These are phyloP conservation scores for Coelopa pilipes DNA, from an alignment of 2,888 invertebrate genomes.

Conservation along the genomic window DNA sequence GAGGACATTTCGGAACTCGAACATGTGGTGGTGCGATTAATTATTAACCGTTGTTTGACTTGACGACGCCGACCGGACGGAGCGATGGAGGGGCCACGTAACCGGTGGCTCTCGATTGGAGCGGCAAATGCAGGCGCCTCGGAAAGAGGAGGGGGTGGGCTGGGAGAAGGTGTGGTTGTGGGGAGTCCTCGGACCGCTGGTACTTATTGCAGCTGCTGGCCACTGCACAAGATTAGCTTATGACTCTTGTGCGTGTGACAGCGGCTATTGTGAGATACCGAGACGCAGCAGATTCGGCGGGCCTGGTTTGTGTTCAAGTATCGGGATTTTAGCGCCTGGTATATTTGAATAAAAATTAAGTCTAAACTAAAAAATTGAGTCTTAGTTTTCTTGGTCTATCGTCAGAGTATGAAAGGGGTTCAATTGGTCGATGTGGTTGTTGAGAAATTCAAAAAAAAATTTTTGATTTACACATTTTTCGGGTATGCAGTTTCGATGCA, in stretches of 20 bases:
- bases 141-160: not conserved
- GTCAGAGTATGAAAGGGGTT: too few relatives aligned
- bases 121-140: not conserved
- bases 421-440: too few relatives aligned
- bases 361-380: not conserved
- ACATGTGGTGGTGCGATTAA: constrained; percentile 49
- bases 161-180: not conserved
- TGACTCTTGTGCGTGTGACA: constrained; percentile 99
- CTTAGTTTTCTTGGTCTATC: too few relatives aligned
- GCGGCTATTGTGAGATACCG: constrained; percentile 90
- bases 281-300: constrained; percentile 35
- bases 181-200: constrained; percentile 44
- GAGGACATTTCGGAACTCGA: constrained; percentile 46
- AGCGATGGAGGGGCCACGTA: not conserved
- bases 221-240: constrained; percentile 96
- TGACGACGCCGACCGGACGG: constrained; percentile 4
- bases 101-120: not conserved
- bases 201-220: constrained; percentile 95
- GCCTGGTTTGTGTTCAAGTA: not conserved
- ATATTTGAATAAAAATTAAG: not conserved
- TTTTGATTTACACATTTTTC: too few relatives aligned
- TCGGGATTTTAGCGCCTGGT: not conserved
- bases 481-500: too few relatives aligned
- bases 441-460: too few relatives aligned
- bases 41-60: constrained; percentile 43